Percentiles rank a stretch among this genome's conserved stretches.
Evolutionary conservation across 30 jellyfish, hydroid and myxozoan genomes (phyloP).

Genomic region (Nemopilema nomurai): DNA sequence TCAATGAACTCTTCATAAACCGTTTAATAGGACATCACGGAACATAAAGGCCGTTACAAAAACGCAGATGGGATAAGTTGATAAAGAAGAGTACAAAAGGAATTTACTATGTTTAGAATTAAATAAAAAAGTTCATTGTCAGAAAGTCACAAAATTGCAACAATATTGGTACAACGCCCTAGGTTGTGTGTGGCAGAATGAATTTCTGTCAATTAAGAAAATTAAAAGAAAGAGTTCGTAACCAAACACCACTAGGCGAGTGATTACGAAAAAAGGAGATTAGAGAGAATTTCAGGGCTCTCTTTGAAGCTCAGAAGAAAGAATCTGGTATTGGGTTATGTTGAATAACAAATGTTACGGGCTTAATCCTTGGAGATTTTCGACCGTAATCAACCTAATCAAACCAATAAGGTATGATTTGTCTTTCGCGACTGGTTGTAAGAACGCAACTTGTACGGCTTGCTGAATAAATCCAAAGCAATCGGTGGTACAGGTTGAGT

Average conservation of each 20-base stretch:
- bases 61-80: background rate
- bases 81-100: background rate
- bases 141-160: background rate
- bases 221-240: background rate
- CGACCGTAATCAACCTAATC: background rate
- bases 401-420: background rate
- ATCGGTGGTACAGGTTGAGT: too few species aligned
- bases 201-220: background rate
- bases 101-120: background rate
- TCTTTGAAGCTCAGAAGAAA: background rate
- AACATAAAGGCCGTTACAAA: background rate
- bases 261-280: background rate
- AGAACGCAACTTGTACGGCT: background rate
- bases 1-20: background rate
- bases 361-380: background rate
- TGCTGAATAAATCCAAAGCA: too few species aligned
- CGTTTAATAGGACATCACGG: background rate
- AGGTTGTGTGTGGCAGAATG: background rate
- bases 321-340: background rate
- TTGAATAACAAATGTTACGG: background rate
- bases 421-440: background rate
- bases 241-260: background rate
- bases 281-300: background rate
- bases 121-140: background rate
- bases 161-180: background rate